phyloP scores from a whole-genome alignment of 2,888 invertebrate species.

The Autographa pulchrina region DNA sequence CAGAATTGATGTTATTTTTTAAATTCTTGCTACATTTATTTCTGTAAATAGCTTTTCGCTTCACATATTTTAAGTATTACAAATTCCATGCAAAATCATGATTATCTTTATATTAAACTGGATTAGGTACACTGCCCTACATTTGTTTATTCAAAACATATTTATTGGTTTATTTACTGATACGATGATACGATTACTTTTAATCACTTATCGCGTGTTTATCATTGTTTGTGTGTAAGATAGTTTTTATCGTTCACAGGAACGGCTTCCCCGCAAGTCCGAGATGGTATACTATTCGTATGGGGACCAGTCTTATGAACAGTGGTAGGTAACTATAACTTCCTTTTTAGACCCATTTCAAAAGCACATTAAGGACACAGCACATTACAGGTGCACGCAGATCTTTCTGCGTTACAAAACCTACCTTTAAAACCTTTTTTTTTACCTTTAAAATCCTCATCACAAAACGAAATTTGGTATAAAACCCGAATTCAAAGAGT shows the following conservation, averaged over 20 bases:
- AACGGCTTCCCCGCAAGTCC: conserved; percentile 51
- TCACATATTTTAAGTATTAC: too few relatives aligned
- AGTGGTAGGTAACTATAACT: conserved; percentile 56
- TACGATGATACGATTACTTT: background rate
- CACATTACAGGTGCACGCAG: too few relatives aligned
- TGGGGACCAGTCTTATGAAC: conserved; percentile 64
- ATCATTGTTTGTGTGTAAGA: background rate
- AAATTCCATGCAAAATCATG: background rate
- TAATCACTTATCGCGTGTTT: background rate
- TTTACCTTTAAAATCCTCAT: too few relatives aligned
- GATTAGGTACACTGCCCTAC: background rate
- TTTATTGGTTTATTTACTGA: background rate
- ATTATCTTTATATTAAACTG: background rate
- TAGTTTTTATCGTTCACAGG: conserved; percentile 50
- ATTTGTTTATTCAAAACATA: background rate
- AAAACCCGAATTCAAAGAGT: too few relatives aligned
- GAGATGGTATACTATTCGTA: conserved; percentile 60
- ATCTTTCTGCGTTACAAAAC: too few relatives aligned
- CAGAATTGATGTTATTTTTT: too few relatives aligned
- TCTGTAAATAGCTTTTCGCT: too few relatives aligned
- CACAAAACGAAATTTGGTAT: too few relatives aligned
- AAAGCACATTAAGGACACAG: too few relatives aligned
- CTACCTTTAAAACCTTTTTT: too few relatives aligned
- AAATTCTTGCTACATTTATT: too few relatives aligned
- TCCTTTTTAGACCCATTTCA: background rate